Conservation (phyloP, 2,113 vertebrate species). For the Cyprinodon tularosa region DNA sequence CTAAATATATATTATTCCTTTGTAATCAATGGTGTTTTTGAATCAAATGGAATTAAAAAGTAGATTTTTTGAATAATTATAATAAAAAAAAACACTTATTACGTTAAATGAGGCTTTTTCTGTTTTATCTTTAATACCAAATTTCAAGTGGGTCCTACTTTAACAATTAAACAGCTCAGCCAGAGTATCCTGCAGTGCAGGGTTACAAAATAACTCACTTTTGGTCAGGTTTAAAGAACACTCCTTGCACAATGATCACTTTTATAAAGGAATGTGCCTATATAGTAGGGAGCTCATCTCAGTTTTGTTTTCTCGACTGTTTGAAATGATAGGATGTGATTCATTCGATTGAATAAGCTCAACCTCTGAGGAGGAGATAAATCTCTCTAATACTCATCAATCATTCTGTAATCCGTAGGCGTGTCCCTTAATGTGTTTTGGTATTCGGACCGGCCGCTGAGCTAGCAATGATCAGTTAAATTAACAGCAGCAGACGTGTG, state of each 20-base stretch:
- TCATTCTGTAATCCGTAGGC: constrained; percentile 55
- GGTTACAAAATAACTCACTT: too few species aligned
- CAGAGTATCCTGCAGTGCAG: too few species aligned
- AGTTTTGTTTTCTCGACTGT: constrained; percentile 23
- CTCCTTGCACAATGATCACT: too few species aligned
- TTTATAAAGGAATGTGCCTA: background rate
- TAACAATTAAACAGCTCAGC: background rate
- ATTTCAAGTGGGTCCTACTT: background rate
- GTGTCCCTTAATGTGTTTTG: constrained; percentile 39
- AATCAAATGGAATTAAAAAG: too few species aligned
- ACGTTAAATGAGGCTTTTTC: background rate
- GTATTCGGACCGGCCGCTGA: constrained; percentile 6
- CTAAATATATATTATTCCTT: too few species aligned
- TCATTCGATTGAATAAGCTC: constrained; percentile 36
- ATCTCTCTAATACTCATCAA: constrained; percentile 38
- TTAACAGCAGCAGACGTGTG: constrained; percentile 41
- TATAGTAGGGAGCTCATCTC: constrained; percentile 1
- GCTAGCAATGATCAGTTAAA: constrained; percentile 25
- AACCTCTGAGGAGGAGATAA: constrained; percentile 44
- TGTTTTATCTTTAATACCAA: background rate
- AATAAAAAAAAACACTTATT: too few species aligned
- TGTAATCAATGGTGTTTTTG: too few species aligned
- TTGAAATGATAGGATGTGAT: constrained; percentile 44
- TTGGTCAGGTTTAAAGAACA: too few species aligned
- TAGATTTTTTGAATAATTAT: too few species aligned